Conservation (phyloP, 2,797 vertebrate species). For the Mallotus villosus region DNA sequence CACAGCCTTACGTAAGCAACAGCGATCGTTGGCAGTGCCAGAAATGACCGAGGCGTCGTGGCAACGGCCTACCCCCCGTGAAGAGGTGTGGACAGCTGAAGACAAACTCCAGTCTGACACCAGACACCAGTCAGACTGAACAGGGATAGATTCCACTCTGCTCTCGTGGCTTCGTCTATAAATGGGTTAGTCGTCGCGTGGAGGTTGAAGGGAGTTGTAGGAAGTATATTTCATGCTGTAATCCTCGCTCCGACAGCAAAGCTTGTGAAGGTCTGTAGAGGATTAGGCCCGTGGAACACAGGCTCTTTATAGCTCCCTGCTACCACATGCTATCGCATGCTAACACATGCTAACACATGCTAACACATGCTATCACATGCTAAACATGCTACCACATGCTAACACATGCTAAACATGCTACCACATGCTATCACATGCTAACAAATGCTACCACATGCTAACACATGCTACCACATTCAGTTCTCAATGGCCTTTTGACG, state of each 20-base stretch:
- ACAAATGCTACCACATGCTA: too few species aligned
- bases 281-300: slow-evolving; percentile 42
- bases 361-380: too few species aligned
- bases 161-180: slow-evolving; percentile 32
- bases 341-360: too few species aligned
- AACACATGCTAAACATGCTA: slow-evolving; percentile 6
- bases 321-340: too few species aligned
- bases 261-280: slow-evolving; percentile 82
- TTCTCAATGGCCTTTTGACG: slow-evolving; percentile 40
- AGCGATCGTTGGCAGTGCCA: slow-evolving; percentile 47
- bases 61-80: slow-evolving; percentile 41
- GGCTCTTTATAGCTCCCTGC: slow-evolving; percentile 26
- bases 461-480: slow-evolving; percentile 4
- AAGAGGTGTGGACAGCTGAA: slow-evolving; percentile 56
- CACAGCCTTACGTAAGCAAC: slow-evolving; percentile 36
- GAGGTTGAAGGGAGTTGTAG: slow-evolving; percentile 36
- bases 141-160: slow-evolving; percentile 28
- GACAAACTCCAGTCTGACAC: slow-evolving; percentile 44
- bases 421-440: slow-evolving; percentile 38
- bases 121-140: slow-evolving; percentile 32
- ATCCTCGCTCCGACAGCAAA: slow-evolving; percentile 68
- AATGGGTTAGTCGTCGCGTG: slow-evolving; percentile 27
- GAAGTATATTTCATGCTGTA: slow-evolving; percentile 35
- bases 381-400: slow-evolving; percentile 23
- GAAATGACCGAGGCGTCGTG: slow-evolving; percentile 42